These are phyloP conservation scores for Zenarchopterus dispar DNA, from an alignment of 2,797 vertebrate genomes.

Conservation along the genomic window DNA sequence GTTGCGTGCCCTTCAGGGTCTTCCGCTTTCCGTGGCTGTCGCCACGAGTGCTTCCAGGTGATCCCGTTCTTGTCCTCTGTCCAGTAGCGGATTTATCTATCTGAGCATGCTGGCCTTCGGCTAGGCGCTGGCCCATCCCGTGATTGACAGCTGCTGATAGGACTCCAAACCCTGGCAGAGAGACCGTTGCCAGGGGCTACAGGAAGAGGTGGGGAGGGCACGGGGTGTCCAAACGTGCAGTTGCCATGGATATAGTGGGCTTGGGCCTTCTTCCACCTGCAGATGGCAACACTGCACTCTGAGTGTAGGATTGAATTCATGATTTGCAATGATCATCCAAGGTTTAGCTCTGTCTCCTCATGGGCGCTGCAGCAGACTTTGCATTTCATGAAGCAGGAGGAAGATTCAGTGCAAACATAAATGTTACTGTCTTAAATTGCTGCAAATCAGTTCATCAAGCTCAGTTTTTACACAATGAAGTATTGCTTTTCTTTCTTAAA, in stretches of 20 bases:
- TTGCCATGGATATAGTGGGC: conserved; percentile 80
- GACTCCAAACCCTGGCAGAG: conserved; percentile 11
- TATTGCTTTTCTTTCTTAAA: neutral
- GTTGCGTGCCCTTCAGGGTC: neutral
- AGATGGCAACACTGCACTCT: conserved; percentile 74
- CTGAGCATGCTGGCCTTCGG: conserved; percentile 20
- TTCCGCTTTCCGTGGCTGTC: conserved; percentile 4
- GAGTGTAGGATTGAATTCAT: conserved; percentile 10
- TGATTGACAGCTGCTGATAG: conserved; percentile 65
- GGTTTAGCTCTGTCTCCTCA: conserved; percentile 14
- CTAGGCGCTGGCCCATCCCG: neutral
- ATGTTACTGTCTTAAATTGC: neutral
- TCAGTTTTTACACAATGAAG: neutral
- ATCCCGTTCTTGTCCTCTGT: neutral
- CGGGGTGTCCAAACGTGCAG: conserved; percentile 57
- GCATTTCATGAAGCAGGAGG: conserved; percentile 24
- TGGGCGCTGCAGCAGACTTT: conserved; percentile 19
- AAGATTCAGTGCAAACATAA: neutral
- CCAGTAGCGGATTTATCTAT: conserved; percentile 29
- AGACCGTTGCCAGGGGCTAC: conserved; percentile 77
- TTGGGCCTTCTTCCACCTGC: conserved; percentile 56
- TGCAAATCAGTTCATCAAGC: no score
- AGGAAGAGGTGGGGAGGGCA: conserved; percentile 1
- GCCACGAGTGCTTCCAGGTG: neutral
- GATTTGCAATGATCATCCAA: conserved; percentile 13